Evolutionary conservation across 2,888 invertebrate species (phyloP), one percentile per base, ranked within the genome.

Genomic region (Conomelus anceps): DNA sequence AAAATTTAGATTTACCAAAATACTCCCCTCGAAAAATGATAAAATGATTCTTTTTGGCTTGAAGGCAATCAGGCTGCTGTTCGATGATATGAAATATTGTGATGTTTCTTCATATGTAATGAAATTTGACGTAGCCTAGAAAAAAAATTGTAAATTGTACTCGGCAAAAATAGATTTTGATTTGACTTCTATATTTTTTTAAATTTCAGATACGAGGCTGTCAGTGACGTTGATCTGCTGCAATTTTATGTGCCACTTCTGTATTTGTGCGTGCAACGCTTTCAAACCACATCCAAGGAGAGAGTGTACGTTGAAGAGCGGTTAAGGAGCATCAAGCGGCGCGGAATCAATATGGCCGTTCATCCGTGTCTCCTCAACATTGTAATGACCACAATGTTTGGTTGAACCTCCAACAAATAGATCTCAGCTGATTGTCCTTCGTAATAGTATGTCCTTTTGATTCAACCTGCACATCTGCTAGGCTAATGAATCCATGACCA

Each of bases 181-280:
- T 26, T 11, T 26, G 26, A 7, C 4, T 26, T 26, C 11, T 11
- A 7, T 26, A 26, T 26, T 26, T 26, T 26, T 26, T 26, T 11
- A 26, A 26, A 26, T 85, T n/a, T 22, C 26, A 86, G 96, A 88
- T 96, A 95, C 91, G 96, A 96, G 91, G 96, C 95, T 1, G 95
- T 96, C 91, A 95, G 96, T 92, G 96, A 96, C 92, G 95, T 95
- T 20, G 96, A 96, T 92, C 93, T 96, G 84, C 93, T 96, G 88
- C 94, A 95, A 86, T 94, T 96, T 63, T 96, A 96, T 92, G 94
- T 96, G 91, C 96, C 96, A 0, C 93, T 96, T 87, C 91, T 96
- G 89, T 95, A 96, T 91, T 94, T 96, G 6, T 96, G 96, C 92
- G 94, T 95, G 85, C 95, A 95, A 92, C 94, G 96, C 91, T 96